These are phyloP conservation scores for Gallinago undulata DNA, from an alignment of 2,113 vertebrate genomes.

Conservation along the genomic window DNA sequence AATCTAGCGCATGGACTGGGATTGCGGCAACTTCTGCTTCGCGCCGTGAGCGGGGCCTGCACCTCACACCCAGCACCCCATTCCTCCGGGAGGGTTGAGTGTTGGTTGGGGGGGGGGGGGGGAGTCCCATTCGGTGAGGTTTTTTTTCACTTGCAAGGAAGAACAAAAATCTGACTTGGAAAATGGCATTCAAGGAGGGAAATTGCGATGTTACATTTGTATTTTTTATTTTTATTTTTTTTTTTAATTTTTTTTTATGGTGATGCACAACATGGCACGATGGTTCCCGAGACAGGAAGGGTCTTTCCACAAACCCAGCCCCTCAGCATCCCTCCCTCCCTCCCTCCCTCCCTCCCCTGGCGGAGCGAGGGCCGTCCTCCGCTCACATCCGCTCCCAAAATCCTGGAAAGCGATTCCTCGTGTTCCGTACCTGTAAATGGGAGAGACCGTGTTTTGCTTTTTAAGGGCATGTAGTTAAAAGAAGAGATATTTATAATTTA, in stretches of 20 bases:
- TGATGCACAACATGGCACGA: background rate
- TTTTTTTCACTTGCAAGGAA: background rate
- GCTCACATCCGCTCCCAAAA: background rate
- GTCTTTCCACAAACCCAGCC: background rate
- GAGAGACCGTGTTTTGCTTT: constrained; percentile 9
- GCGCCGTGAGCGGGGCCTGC: background rate
- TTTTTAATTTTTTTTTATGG: background rate
- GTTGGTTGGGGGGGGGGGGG: background rate
- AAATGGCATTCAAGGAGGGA: background rate
- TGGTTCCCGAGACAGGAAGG: background rate
- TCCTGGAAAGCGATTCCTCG: background rate
- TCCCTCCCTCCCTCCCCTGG: background rate
- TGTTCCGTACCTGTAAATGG: background rate
- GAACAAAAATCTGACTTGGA: background rate
- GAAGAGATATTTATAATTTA: constrained; percentile 31
- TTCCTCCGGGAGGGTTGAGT: background rate
- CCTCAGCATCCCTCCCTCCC: background rate
- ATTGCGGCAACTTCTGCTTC: background rate
- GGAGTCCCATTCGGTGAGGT: background rate
- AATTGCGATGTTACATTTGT: background rate
- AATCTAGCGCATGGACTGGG: background rate
- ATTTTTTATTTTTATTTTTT: rapidly evolving
- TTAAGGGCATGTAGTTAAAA: constrained; percentile 70
- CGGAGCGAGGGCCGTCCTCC: background rate
- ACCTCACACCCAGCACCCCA: rapidly evolving